Base-by-base conservation (phyloP, 2,888 invertebrate genomes). In the Pherbina coryleti region DNA sequence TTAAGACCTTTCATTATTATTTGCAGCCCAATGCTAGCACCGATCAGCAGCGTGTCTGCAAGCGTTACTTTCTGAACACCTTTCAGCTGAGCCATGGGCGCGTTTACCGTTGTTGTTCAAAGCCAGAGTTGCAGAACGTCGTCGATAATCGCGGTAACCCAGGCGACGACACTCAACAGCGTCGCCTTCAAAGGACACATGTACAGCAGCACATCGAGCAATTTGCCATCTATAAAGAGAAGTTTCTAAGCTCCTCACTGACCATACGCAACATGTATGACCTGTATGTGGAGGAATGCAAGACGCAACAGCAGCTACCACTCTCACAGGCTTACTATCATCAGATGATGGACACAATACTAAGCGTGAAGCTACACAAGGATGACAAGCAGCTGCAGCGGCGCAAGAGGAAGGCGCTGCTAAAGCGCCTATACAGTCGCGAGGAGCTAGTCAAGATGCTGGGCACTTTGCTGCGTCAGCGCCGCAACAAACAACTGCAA, bases 51-150 rank as follows among this genome's bases (percentile, higher is more conserved):
- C 60, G 62, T 25, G 73, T 73, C 2, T 73, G 73, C 49, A 73
- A 73, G 19, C 60, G 62, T 25, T 73, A 62, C 49, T 73, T 73
- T 53, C 60, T 73, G 60, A 51, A 62, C 28, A 73, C 73, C 2
- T 73, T 73, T 25, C 73, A 73, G 49, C 60, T 73, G n/a, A 73
- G 73, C 19, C 73, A 73, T n/a, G 73, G 73, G 2, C 73, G 73
- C 4, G n/a, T 73, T 8, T 73, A 73, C 49, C 73, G 73, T 3
- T 60, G 60, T 11, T 62, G 60, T 17, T 73, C 73, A 2, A 73
- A 73, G 28, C 73, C 60, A 31, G 73, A 25, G 22, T 19, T 73
- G 28, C 49, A 25, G n/a, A 62, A 2, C 4, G 73, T 49, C 3
- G 73, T 73, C 2, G 73, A 73, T 44, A 49, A 60, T 49, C 73